Evolutionary conservation across 30 jellyfish, hydroid and myxozoan genomes (phyloP), one percentile per base, ranked within the genome.

Genomic region (Turritopsis dohrnii): DNA sequence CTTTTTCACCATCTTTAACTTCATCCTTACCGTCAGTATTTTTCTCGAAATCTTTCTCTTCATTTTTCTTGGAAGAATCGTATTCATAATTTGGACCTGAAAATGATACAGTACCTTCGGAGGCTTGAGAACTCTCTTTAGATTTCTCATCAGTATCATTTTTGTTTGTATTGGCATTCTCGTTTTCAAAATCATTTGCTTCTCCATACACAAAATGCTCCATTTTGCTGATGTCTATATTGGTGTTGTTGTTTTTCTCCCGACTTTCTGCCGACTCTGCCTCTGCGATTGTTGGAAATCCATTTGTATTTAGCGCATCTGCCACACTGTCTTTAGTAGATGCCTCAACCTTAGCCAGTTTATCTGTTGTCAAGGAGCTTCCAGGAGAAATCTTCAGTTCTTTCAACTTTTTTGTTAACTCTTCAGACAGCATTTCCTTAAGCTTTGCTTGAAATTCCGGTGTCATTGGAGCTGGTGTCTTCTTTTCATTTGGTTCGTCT

Each of bases 311-410:
- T 41, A 41, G 60, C 13, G 13, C 60, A 41, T 41, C 60, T 41
- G 60, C 13, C 60, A 41, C 5, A 41, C 60, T 41, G 60, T 41
- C 60, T 13, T 41, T 41, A 41, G 60, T 27, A 69, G 77, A 23
- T 69, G 77, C 77, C 28, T 23, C 77, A 7, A n/a, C 30, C 28
- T 69, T 69, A n/a, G 28, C 77, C 30, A 69, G 19, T 69, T 69
- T 69, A 9, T 1, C 77, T n/a, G 28, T 69, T 19, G 77, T 69
- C 19, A 69, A 69, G 9, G 77, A 23, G 30, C 31, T 27, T 8
- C 30, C 77, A 69, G 77, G 77, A 69, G 77, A 69, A 7, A 69
- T 69, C 19, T 74, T 74, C 53, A 74, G 21, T 74, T 74, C 83
- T 26, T 74, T 29, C 83, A 74, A 21, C 8, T 74, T 74, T n/a